Evolutionary conservation across 2,113 vertebrate genomes (phyloP).

Genomic region (Pseudorhombus dupliciocellatus): DNA sequence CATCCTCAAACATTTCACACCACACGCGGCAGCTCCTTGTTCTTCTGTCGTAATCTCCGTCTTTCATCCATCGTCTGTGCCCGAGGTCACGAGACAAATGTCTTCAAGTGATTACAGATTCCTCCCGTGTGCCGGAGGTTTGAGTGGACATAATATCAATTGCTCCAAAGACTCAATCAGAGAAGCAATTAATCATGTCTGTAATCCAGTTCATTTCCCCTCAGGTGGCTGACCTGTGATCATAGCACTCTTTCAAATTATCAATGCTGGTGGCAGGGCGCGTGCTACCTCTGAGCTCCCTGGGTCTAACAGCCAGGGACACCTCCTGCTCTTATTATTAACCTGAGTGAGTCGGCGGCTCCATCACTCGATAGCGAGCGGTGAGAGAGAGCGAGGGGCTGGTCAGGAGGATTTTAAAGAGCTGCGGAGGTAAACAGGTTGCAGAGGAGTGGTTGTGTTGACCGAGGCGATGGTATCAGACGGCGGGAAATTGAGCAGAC

Average conservation of each 20-base stretch:
- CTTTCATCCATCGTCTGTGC: slow-evolving; percentile 18
- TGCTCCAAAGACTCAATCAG: slow-evolving; percentile 20
- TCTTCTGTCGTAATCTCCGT: slow-evolving; percentile 6
- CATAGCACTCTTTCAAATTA: slow-evolving; percentile 15
- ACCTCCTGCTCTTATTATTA: slow-evolving; percentile 42
- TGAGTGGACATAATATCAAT: not conserved
- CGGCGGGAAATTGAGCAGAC: slow-evolving; percentile 49
- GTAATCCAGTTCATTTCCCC: slow-evolving; percentile 24
- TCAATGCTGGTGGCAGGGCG: slow-evolving; percentile 3
- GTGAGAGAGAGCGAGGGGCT: not conserved
- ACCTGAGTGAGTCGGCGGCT: slow-evolving; percentile 22
- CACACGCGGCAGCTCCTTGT: slow-evolving; percentile 6
- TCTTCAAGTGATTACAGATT: slow-evolving; percentile 15
- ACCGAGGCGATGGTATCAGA: slow-evolving; percentile 53
- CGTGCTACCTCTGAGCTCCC: slow-evolving; percentile 15
- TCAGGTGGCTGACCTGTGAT: slow-evolving; percentile 9
- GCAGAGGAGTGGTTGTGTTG: slow-evolving; percentile 32
- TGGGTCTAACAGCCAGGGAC: slow-evolving; percentile 6
- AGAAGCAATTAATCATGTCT: slow-evolving; percentile 22
- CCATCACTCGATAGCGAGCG: slow-evolving; percentile 28
- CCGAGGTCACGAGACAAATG: slow-evolving; percentile 9
- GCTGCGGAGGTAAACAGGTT: slow-evolving; percentile 58
- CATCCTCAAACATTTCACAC: slow-evolving; percentile 19
- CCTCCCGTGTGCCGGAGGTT: not conserved
- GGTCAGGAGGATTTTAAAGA: not conserved